Evolutionary conservation across 2,888 invertebrate genomes (phyloP).

Genomic region (Anodontia alba): DNA sequence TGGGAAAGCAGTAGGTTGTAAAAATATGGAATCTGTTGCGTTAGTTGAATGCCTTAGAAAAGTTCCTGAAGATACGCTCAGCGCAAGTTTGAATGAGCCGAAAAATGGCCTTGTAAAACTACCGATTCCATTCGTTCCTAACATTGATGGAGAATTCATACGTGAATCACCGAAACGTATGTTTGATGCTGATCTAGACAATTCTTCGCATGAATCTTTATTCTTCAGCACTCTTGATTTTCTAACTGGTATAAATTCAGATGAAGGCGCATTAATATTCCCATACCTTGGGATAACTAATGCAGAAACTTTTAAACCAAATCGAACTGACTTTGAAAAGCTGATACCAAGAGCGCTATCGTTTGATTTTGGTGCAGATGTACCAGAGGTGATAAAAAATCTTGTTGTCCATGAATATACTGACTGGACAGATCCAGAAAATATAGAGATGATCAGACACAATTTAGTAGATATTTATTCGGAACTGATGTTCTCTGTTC

Average conservation of each 20-base stretch:
- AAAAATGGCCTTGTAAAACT: constrained; percentile 25
- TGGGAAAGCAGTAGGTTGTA: constrained; percentile 64
- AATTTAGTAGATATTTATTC: background rate
- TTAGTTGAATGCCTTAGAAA: constrained; percentile 50
- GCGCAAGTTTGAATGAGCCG: constrained; percentile 33
- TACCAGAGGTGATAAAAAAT: background rate
- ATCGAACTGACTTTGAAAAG: background rate
- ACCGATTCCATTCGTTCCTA: constrained; percentile 92
- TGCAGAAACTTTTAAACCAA: constrained; percentile 87
- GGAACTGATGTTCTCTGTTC: background rate
- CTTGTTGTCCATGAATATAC: background rate
- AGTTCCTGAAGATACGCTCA: constrained; percentile 32
- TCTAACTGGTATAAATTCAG: constrained; percentile 96
- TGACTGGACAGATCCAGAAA: background rate
- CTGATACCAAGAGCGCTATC: constrained; percentile 59
- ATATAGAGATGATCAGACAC: background rate
- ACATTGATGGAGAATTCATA: constrained; percentile 94
- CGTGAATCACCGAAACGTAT: constrained; percentile 94
- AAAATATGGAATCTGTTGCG: constrained; percentile 27
- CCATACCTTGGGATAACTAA: constrained; percentile 91
- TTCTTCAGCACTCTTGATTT: constrained; percentile 87
- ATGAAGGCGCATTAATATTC: constrained; percentile 91
- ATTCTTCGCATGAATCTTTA: background rate
- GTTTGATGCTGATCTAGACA: constrained; percentile 91
- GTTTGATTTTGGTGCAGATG: constrained; percentile 37